Evolutionary conservation across 1,140 invertebrate species (phyloP).

Genomic region (Microplitis demolitor): DNA sequence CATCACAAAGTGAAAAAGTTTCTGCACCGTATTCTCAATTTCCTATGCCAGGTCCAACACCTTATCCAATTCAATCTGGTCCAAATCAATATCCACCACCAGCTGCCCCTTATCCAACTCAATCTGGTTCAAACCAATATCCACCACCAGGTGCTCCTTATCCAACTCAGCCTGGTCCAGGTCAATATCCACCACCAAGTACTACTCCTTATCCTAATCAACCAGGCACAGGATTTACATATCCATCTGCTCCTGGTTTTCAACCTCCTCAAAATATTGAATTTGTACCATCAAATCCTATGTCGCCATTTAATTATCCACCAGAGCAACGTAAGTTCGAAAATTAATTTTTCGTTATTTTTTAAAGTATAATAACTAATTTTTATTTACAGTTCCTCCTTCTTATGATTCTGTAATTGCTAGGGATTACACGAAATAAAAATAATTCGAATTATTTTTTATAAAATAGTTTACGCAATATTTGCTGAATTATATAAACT

Average conservation of each 20-base stretch:
- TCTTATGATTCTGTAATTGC: slow-evolving; percentile 21
- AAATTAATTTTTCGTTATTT: neutral
- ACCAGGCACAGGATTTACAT: too few species aligned
- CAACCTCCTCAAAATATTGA: neutral
- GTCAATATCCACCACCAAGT: neutral
- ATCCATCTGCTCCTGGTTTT: too few species aligned
- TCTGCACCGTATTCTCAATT: too few species aligned
- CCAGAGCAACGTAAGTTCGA: neutral
- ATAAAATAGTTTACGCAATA: too few species aligned
- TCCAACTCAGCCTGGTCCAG: neutral
- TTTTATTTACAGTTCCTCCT: slow-evolving; percentile 4
- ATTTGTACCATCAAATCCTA: neutral
- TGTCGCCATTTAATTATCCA: neutral
- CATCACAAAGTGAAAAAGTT: neutral
- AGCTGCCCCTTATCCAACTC: neutral
- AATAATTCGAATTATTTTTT: neutral
- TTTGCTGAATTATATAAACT: neutral
- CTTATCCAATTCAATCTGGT: neutral
- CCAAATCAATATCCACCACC: neutral
- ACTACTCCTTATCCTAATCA: too few species aligned
- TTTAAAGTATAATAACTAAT: neutral
- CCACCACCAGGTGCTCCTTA: neutral
- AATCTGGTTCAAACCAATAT: neutral
- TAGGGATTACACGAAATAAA: slow-evolving; percentile 2
- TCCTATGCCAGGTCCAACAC: neutral